Percentiles rank a stretch among this genome's conserved stretches.
phyloP scores from a whole-genome alignment of 2,888 invertebrate species.

The Drosophila melanosoma region DNA sequence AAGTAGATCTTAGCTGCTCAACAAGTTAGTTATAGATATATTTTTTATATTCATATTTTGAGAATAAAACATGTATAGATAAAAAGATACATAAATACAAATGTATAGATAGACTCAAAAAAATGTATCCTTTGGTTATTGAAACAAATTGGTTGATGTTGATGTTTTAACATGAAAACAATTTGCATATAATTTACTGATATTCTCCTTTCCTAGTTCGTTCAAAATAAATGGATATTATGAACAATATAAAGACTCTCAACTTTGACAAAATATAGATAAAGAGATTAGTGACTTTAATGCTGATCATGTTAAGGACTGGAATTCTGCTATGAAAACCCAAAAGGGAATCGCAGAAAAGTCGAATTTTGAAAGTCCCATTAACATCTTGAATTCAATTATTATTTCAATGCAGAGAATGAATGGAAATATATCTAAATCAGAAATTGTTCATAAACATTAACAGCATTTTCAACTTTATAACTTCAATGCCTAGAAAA shows the following conservation, averaged over 20 bases:
- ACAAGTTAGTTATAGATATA: not conserved
- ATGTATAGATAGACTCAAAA: not conserved
- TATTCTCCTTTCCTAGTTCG: not conserved
- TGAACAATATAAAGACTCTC: not conserved
- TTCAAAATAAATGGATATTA: not conserved
- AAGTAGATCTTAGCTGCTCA: not conserved
- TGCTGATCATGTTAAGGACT: not conserved
- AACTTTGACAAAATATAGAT: not conserved
- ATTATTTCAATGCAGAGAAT: not conserved
- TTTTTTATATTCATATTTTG: too few species aligned
- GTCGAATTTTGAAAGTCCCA: not conserved
- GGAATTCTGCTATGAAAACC: not conserved
- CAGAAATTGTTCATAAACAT: too few species aligned
- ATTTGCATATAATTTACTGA: not conserved
- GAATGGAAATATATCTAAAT: not conserved
- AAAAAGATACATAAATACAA: not conserved
- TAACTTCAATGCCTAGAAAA: fast-evolving
- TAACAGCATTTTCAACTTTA: not conserved
- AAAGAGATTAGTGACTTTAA: not conserved
- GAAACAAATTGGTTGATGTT: not conserved
- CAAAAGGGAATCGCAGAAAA: not conserved
- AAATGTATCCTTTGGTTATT: fast-evolving
- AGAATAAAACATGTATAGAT: not conserved
- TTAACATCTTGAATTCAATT: not conserved
- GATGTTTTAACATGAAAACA: not conserved